Evolutionary conservation across 2,888 invertebrate species (phyloP), one percentile per base, ranked within the genome.

Genomic region (Odiellus spinosus): DNA sequence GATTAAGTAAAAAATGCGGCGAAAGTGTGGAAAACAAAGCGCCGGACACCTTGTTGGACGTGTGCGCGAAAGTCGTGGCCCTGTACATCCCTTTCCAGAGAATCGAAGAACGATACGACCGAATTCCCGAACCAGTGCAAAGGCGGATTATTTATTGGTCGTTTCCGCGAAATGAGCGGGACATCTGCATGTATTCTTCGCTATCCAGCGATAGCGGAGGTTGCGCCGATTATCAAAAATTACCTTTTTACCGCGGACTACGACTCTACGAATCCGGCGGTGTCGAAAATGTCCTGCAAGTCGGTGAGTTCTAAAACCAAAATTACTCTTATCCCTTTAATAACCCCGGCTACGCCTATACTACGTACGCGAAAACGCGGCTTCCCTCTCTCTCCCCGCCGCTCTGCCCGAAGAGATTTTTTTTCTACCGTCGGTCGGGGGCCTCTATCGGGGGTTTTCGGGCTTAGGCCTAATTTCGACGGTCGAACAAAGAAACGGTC

Each of bases 101-200:
- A 60, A 82, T 86, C 63, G 85, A 85, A 69, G 83, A 84, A 67
- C 76, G 81, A 56, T 83, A 82, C 67, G 80, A 82, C 65, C 76
- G 84, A 61, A 84, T 86, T 67, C 86, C 85, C 57, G 85, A 85
- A 67, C 84, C 84, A 56, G 84, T 85, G 65, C 85, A 85, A 68
- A 75, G 81, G 59, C 75, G 83, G 63, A 82, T 85, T 66, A 82
- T 85, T 63, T 85, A 76, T 72, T 85, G 84, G 82, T 83, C 84
- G 56, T 85, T 85, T 71, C 86, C 85, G 58, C 71, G 84, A 61
- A 80, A 84, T 65, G 85, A 85, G 68, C 73, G 80, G 63, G 84
- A 84, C 71, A 84, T 86, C 66, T 81, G 82, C 70, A 84, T 85
- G 82, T 86, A 86, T 71, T 83, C 82, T 59, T 82, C 82, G 58